A percentile compares a stretch with the other conserved stretches of the same genome.
These are phyloP conservation scores for rat (Rattus norvegicus) DNA, from an alignment of 2,113 vertebrate genomes.

Conservation along the genomic window GRCr8 NC_086029.1:23589501-23590000, in stretches of 20 bases:
- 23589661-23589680: neutral
- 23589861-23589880: constrained; percentile 56
- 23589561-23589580: neutral
- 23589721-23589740: neutral
- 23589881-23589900: constrained; percentile 60
- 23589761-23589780: constrained; percentile 6
- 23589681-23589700: neutral
- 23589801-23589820: constrained; percentile 31
- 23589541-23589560: neutral
- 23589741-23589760: neutral
- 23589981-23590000: constrained; percentile 64
- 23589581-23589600: constrained; percentile 5
- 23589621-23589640: neutral
- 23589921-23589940: constrained; percentile 53
- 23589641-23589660: constrained; percentile 25
- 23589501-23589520: neutral
- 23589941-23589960: constrained; percentile 71
- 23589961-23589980: constrained; percentile 61
- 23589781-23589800: neutral
- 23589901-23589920: constrained; percentile 60
- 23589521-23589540: neutral
- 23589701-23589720: neutral
- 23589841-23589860: constrained; percentile 18
- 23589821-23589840: constrained; percentile 33
- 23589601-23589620: neutral